Conservation (phyloP, 2,888 invertebrate species). For the Luperina nickerlii region DNA sequence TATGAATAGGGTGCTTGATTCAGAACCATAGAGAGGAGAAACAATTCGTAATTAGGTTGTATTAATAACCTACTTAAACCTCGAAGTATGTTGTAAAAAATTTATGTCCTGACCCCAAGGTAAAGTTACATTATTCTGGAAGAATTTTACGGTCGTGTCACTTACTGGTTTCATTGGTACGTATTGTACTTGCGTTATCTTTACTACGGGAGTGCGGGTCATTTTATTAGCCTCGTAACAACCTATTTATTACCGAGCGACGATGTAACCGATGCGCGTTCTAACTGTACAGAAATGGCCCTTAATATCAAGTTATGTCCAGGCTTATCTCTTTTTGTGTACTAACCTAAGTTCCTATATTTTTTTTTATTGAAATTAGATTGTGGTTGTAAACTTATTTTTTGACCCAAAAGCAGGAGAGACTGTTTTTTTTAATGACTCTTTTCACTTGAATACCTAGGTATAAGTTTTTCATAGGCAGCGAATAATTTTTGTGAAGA, state of each 20-base stretch:
- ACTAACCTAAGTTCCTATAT: background rate
- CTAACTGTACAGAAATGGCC: constrained; percentile 23
- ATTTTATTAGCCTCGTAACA: constrained; percentile 75
- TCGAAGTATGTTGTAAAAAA: constrained; percentile 29
- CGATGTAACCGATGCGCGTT: constrained; percentile 63
- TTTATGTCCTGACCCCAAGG: constrained; percentile 28
- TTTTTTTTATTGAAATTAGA: constrained; percentile 20
- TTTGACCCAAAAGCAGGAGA: background rate
- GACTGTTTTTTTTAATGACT: background rate
- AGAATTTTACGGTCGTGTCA: constrained; percentile 67
- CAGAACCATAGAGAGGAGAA: background rate
- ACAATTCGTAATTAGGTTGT: background rate
- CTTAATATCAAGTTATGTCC: constrained; percentile 57
- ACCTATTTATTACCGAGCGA: constrained; percentile 70
- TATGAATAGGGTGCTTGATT: background rate
- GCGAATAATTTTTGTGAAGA: background rate
- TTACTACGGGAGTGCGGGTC: constrained; percentile 73
- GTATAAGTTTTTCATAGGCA: background rate
- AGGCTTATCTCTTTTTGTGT: constrained; percentile 33
- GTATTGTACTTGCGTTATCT: constrained; percentile 70
- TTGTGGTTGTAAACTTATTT: constrained; percentile 6
- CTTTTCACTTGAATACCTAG: too few species aligned
- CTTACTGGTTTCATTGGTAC: constrained; percentile 69
- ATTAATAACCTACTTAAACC: constrained; percentile 23
- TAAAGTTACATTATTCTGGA: constrained; percentile 66